Conservation (phyloP, 1,140 invertebrate genomes). For the Bactericera cockerelli region DNA sequence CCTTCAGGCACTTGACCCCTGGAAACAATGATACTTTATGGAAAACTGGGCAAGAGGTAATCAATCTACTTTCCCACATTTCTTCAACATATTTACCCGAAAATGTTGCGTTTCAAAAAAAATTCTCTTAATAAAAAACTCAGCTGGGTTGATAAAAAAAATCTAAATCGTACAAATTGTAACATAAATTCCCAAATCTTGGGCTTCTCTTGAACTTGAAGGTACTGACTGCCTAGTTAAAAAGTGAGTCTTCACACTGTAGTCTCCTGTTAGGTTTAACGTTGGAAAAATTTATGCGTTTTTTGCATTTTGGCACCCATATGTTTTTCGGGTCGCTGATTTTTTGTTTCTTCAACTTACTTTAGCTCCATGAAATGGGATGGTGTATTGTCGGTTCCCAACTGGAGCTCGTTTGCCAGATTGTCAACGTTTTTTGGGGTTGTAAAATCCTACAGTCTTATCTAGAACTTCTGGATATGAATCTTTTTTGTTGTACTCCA, state of each 20-base stretch:
- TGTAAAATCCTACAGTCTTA: conserved; percentile 73
- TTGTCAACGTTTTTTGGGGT: conserved; percentile 73
- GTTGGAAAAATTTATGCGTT: no score
- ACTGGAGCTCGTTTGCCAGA: conserved; percentile 52
- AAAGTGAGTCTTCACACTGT: no score
- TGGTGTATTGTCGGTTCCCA: conserved; percentile 44
- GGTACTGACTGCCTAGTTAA: no score
- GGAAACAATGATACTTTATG: conserved; percentile 23
- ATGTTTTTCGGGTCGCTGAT: no score
- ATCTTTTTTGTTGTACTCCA: conserved; percentile 54
- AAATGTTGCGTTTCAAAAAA: not conserved
- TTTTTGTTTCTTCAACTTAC: no score
- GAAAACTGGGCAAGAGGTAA: conserved; percentile 5
- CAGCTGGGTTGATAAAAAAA: conserved; percentile 20
- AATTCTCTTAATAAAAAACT: conserved; percentile 9
- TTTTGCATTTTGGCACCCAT: no score
- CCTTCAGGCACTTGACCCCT: conserved; percentile 58
- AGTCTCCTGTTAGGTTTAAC: no score
- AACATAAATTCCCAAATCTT: no score
- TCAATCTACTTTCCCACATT: not conserved
- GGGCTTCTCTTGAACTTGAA: no score
- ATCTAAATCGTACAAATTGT: no score
- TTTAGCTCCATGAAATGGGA: conserved; percentile 58
- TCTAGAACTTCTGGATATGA: conserved; percentile 69
- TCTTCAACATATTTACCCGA: not conserved